Conservation (phyloP, 2,888 invertebrate species). For the Griposia aprilina region DNA sequence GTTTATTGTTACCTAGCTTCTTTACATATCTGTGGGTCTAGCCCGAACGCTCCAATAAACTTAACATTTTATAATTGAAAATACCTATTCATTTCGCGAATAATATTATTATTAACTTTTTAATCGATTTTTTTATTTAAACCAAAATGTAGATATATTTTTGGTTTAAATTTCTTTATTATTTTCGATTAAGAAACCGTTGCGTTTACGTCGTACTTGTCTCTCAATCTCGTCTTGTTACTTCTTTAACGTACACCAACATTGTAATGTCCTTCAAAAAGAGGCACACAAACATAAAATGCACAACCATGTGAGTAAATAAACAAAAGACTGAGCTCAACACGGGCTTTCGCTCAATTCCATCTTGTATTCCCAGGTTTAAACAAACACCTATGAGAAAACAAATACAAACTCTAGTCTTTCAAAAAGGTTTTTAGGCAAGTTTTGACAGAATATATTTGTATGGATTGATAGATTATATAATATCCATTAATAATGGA, state of each 20-base stretch:
- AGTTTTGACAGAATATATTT: constrained; percentile 7
- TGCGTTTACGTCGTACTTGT: not conserved
- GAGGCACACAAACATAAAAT: not conserved
- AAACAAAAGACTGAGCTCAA: constrained; percentile 3
- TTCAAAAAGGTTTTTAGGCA: constrained; percentile 12
- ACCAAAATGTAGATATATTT: not conserved
- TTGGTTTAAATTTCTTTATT: not conserved
- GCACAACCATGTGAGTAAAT: not conserved
- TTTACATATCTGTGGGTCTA: too few relatives aligned
- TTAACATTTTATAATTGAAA: not conserved
- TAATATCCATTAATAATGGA: not conserved
- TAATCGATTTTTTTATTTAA: not conserved
- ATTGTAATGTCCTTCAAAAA: not conserved
- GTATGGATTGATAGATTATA: not conserved
- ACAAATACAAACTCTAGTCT: constrained; percentile 6
- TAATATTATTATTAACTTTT: not conserved
- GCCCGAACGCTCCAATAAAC: too few relatives aligned
- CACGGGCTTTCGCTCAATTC: not conserved
- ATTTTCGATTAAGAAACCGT: not conserved
- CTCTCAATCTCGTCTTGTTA: not conserved
- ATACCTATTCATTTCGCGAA: not conserved
- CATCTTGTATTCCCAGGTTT: not conserved
- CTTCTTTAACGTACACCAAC: not conserved
- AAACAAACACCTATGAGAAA: constrained; percentile 12
- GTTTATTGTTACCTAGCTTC: too few relatives aligned